Evolutionary conservation across 2,797 vertebrate genomes (phyloP).

Genomic region (Sebastes taczanowskii): DNA sequence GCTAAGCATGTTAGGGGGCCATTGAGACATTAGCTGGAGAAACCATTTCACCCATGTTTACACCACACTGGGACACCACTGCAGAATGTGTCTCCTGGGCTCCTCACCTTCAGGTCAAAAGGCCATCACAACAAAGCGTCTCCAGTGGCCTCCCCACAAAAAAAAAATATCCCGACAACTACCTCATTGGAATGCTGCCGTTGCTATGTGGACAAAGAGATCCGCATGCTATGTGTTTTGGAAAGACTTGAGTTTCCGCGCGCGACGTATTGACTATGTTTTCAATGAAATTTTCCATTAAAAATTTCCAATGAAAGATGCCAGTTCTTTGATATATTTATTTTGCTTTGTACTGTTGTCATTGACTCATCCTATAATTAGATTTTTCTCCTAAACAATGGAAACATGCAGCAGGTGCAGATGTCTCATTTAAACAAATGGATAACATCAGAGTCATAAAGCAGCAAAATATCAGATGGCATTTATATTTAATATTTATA

Average conservation of each 20-base stretch:
- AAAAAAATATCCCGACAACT: constrained; percentile 21
- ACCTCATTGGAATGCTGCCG: constrained; percentile 67
- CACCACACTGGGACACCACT: constrained; percentile 33
- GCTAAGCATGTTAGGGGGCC: constrained; percentile 14
- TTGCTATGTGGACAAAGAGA: constrained; percentile 37
- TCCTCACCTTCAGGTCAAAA: constrained; percentile 69
- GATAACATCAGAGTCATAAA: constrained; percentile 4
- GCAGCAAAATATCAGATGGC: neutral
- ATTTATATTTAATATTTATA: neutral
- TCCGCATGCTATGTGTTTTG: constrained; percentile 7
- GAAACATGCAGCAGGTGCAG: constrained; percentile 3
- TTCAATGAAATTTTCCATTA: constrained; percentile 19
- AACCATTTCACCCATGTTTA: constrained; percentile 53
- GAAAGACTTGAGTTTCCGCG: neutral
- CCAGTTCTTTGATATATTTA: constrained; percentile 12
- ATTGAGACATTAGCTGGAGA: constrained; percentile 45
- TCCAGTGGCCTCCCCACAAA: constrained; percentile 21
- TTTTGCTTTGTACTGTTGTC: constrained; percentile 13
- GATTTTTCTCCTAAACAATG: constrained; percentile 31
- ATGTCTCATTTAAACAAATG: constrained; percentile 10
- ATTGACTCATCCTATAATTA: neutral
- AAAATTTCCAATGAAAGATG: constrained; percentile 34
- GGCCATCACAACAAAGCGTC: constrained; percentile 59
- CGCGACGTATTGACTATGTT: constrained; percentile 17
- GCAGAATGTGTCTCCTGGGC: constrained; percentile 51